phyloP scores from a whole-genome alignment of 2,888 invertebrate species.

The Acanthosepion pharaonis region DNA sequence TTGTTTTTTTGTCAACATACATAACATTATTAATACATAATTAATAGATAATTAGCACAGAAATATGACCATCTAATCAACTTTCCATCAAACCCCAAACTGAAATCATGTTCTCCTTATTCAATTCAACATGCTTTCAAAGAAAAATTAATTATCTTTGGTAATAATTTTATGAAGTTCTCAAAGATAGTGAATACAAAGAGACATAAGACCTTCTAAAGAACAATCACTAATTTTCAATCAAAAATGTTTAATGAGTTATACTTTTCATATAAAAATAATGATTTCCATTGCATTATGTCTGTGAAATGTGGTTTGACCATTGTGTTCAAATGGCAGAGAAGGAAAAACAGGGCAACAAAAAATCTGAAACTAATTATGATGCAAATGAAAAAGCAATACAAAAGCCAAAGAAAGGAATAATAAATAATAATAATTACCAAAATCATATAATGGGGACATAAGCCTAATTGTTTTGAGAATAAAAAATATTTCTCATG shows the following conservation, averaged over 20 bases:
- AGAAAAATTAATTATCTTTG: constrained; percentile 33
- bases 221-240: neutral
- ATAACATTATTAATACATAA: neutral
- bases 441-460: neutral
- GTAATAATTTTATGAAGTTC: neutral
- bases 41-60: constrained; percentile 6
- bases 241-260: neutral
- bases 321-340: neutral
- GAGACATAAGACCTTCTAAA: neutral
- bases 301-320: neutral
- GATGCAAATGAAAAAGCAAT: neutral
- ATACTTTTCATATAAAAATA: neutral
- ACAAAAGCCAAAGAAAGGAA: neutral
- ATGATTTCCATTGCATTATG: neutral
- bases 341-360: neutral
- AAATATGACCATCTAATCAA: constrained; percentile 6
- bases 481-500: neutral
- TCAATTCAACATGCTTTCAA: neutral
- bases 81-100: neutral
- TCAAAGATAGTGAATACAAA: neutral
- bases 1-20: neutral
- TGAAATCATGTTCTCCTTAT: neutral
- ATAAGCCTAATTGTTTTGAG: neutral
- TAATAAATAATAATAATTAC: neutral
- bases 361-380: neutral